phyloP scores from a whole-genome alignment of 1,140 invertebrate species.

The Sycobia sp. region DNA sequence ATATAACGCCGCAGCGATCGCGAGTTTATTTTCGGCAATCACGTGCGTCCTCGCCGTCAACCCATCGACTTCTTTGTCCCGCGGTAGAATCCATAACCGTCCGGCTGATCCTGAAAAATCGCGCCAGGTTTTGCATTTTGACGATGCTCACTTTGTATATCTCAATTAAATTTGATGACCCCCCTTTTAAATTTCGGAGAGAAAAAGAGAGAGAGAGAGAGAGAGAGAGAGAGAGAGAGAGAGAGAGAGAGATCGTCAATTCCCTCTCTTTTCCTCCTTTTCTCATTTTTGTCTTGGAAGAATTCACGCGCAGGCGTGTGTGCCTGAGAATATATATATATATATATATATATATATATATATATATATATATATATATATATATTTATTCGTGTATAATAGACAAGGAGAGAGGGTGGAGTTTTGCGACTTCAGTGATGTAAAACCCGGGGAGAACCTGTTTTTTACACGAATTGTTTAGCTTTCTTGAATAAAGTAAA shows the following conservation, averaged over 20 bases:
- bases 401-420: neutral
- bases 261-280: no score
- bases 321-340: neutral
- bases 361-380: no score
- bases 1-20: neutral
- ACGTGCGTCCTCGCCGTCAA: neutral
- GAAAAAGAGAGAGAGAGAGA: no score
- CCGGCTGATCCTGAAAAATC: slow-evolving; percentile 18
- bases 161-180: slow-evolving; percentile 28
- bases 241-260: no score
- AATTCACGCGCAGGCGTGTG: no score
- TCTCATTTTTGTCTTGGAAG: no score
- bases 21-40: slow-evolving; percentile 25
- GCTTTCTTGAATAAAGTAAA: neutral
- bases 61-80: neutral
- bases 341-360: neutral
- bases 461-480: slow-evolving; percentile 16
- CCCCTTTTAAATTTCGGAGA: slow-evolving; percentile 9
- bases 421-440: neutral
- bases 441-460: slow-evolving; percentile 1
- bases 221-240: no score
- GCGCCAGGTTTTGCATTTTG: slow-evolving; percentile 2
- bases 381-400: neutral
- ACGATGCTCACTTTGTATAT: slow-evolving; percentile 21
- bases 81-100: neutral